Conservation (phyloP, 2,888 invertebrate species). For the Eledone cirrhosa region DNA sequence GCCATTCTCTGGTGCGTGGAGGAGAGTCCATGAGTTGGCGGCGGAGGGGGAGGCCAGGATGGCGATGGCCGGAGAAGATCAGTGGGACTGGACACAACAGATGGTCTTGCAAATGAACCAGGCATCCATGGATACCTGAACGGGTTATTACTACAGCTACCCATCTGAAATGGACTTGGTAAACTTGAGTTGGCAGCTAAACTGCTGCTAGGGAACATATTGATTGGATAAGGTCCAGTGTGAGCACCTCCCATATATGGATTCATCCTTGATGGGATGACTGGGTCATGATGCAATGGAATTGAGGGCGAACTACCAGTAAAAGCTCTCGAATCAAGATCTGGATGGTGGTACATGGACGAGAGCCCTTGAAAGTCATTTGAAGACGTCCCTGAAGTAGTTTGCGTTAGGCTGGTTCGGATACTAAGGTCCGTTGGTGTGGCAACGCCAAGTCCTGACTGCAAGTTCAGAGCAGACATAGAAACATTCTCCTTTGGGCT, state of each 20-base stretch:
- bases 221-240: conserved; percentile 28
- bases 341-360: conserved; percentile 29
- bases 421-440: conserved; percentile 26
- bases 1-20: conserved; percentile 26
- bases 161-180: conserved; percentile 29
- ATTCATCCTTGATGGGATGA: conserved; percentile 29
- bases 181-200: conserved; percentile 22
- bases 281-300: conserved; percentile 28
- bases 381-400: conserved; percentile 16
- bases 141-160: conserved; percentile 26
- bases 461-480: conserved; percentile 28
- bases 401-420: conserved; percentile 25
- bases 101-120: conserved; percentile 27
- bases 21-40: conserved; percentile 26
- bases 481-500: conserved; percentile 27
- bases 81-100: conserved; percentile 28
- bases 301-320: conserved; percentile 26
- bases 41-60: conserved; percentile 27
- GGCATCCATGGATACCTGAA: conserved; percentile 29
- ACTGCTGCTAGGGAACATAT: conserved; percentile 27
- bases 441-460: conserved; percentile 26
- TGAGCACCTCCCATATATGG: conserved; percentile 24
- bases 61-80: conserved; percentile 26
- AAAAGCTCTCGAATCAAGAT: conserved; percentile 28
- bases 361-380: conserved; percentile 28